Conservation (phyloP, 2,888 invertebrate genomes). For the Lumbricus terrestris region DNA sequence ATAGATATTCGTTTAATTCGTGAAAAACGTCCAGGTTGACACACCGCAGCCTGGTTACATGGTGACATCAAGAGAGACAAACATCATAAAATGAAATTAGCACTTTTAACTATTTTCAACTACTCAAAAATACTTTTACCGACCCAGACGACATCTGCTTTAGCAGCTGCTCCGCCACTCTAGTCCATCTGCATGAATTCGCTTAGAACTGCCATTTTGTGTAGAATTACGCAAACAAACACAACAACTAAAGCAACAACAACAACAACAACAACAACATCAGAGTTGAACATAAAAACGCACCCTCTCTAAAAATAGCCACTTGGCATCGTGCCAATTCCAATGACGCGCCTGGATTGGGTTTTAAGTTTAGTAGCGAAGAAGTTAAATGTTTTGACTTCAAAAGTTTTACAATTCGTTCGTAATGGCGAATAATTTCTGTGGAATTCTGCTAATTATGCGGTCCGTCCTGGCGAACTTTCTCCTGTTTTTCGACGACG, state of each 20-base stretch:
- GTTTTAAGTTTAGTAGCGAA: not conserved
- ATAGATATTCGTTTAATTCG: no score
- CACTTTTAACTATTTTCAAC: no score
- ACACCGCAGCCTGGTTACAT: no score
- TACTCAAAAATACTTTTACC: no score
- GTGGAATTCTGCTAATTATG: not conserved
- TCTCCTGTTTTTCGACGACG: not conserved
- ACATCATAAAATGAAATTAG: no score
- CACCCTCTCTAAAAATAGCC: not conserved
- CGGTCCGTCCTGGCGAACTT: not conserved
- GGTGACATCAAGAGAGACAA: no score
- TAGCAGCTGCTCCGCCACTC: no score
- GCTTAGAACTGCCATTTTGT: no score
- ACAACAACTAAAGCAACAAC: not conserved
- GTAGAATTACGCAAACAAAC: not conserved
- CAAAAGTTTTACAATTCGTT: not conserved
- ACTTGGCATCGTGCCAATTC: not conserved
- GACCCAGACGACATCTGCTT: no score
- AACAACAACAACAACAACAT: no score
- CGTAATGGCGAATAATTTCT: slow-evolving; percentile 3
- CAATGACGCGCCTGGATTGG: not conserved
- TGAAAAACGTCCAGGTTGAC: no score
- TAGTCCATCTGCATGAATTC: no score
- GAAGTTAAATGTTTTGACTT: not conserved
- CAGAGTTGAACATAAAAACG: not conserved